A percentile compares a stretch with the other conserved stretches of the same genome.
These are phyloP conservation scores for Polydrusus pterygomalis DNA, from an alignment of 2,888 invertebrate species.

Conservation along the genomic window DNA sequence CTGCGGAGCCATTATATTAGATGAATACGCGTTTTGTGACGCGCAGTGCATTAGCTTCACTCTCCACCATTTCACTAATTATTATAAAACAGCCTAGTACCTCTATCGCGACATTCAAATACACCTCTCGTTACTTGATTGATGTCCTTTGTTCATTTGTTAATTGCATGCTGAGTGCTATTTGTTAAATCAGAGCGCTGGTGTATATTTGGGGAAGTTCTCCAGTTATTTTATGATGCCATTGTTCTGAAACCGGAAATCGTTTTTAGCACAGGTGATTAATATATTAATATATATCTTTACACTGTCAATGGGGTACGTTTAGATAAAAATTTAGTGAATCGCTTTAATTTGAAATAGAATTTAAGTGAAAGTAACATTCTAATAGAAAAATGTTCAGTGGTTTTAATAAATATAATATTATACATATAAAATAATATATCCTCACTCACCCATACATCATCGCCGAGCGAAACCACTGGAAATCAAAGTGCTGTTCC, in stretches of 20 bases:
- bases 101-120: constrained; percentile 46
- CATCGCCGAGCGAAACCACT: too few relatives aligned
- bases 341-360: neutral
- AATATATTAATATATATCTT: constrained; percentile 2
- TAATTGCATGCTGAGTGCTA: constrained; percentile 40
- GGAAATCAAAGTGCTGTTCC: too few relatives aligned
- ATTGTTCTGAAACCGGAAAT: constrained; percentile 11
- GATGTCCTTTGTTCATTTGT: constrained; percentile 41
- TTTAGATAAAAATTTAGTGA: neutral
- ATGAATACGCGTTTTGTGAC: constrained; percentile 66
- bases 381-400: too few relatives aligned
- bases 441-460: too few relatives aligned
- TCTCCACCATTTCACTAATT: constrained; percentile 61
- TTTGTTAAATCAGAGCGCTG: constrained; percentile 29
- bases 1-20: constrained; percentile 66
- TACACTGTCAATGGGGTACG: neutral
- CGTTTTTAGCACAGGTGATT: constrained; percentile 5
- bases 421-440: too few relatives aligned
- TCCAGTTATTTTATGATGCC: constrained; percentile 27
- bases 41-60: constrained; percentile 54
- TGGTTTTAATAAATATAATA: too few relatives aligned
- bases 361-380: too few relatives aligned
- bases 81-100: constrained; percentile 57
- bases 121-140: constrained; percentile 44
- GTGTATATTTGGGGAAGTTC: constrained; percentile 30